Percentiles rank a stretch among this genome's conserved stretches.
These are phyloP conservation scores for Tetranychus piercei DNA, from an alignment of 2,888 invertebrate species.

Conservation along the genomic window DNA sequence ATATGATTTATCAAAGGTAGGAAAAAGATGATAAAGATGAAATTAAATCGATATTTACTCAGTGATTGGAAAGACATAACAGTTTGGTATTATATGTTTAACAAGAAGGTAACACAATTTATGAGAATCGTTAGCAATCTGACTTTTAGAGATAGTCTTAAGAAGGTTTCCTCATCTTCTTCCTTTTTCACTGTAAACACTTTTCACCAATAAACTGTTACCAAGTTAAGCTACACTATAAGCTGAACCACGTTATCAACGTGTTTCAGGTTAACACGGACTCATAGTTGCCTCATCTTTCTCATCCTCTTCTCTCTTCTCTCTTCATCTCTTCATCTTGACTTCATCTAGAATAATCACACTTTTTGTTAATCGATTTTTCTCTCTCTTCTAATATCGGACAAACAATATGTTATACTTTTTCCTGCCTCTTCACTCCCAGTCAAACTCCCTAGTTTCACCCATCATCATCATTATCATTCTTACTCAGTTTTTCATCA, in stretches of 20 bases:
- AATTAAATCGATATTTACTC: not conserved
- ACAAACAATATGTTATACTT: not conserved
- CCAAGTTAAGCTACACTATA: not conserved
- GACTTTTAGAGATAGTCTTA: not conserved
- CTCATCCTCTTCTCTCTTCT: not conserved
- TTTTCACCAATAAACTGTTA: not conserved
- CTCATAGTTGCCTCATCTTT: not conserved
- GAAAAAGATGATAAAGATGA: not conserved
- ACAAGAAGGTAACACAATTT: not conserved
- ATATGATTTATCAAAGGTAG: not conserved
- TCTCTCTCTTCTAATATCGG: not conserved
- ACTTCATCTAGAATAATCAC: not conserved
- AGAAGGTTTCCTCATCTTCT: not conserved
- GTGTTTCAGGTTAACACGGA: not conserved
- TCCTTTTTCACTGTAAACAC: not conserved
- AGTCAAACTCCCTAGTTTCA: too few relatives aligned
- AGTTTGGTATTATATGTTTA: not conserved
- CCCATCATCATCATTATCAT: too few relatives aligned
- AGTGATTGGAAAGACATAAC: not conserved
- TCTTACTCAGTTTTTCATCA: too few relatives aligned
- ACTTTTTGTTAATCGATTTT: not conserved
- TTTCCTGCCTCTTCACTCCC: not conserved
- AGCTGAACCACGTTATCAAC: not conserved
- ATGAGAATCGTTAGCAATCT: not conserved
- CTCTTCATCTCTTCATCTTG: conserved; percentile 3